phyloP scores from a whole-genome alignment of 2,797 vertebrate genomes.

The Tarsius wallacei region DNA sequence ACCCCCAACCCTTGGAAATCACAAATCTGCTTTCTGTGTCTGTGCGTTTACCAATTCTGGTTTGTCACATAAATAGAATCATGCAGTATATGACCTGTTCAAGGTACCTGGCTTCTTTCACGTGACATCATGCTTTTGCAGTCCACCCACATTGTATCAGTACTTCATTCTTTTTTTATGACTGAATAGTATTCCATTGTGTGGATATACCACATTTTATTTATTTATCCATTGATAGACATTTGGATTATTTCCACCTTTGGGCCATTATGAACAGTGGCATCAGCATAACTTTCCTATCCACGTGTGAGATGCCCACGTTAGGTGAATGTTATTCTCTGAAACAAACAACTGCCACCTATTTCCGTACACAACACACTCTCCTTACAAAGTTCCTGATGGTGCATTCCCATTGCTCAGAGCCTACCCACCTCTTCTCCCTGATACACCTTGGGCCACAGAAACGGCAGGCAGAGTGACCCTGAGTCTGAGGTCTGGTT shows the following conservation, averaged over 20 bases:
- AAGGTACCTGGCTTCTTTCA: neutral
- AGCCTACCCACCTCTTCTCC: neutral
- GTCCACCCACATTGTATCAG: neutral
- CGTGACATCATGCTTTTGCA: neutral
- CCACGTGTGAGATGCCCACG: neutral
- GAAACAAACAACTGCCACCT: neutral
- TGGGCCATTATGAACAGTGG: neutral
- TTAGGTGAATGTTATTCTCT: neutral
- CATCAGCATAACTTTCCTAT: neutral
- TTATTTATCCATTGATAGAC: neutral
- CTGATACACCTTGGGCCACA: neutral
- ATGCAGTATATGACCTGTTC: neutral
- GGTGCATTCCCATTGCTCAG: neutral
- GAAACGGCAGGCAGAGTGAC: neutral
- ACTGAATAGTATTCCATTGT: neutral
- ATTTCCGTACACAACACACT: neutral
- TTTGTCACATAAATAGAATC: neutral
- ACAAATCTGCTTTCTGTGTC: neutral
- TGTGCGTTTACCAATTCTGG: neutral
- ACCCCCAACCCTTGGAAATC: neutral
- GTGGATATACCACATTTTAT: neutral
- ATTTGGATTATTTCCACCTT: neutral
- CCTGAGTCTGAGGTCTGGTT: neutral
- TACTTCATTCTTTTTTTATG: neutral
- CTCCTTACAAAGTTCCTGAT: neutral